Conservation (phyloP, 2,888 invertebrate species). For the Trilocha varians region DNA sequence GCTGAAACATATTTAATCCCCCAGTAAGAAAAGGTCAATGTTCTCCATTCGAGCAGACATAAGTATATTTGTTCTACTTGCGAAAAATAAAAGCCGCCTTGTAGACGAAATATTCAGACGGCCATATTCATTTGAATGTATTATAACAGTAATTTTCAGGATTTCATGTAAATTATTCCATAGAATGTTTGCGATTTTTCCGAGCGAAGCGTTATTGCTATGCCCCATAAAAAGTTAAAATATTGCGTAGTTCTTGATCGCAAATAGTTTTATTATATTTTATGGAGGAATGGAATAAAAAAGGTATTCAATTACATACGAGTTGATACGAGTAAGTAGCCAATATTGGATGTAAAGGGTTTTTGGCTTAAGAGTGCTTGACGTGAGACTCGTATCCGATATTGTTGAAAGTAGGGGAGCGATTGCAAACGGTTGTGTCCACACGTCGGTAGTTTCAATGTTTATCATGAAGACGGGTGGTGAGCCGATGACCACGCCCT, state of each 20-base stretch:
- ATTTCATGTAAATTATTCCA: background rate
- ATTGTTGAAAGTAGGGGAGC: too few species aligned
- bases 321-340: too few species aligned
- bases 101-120: background rate
- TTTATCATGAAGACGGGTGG: slow-evolving; percentile 18
- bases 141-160: background rate
- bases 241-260: too few species aligned
- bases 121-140: background rate
- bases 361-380: too few species aligned
- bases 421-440: slow-evolving; percentile 12
- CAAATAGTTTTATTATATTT: too few species aligned
- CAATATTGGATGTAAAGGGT: background rate
- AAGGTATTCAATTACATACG: too few species aligned
- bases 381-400: too few species aligned
- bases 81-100: background rate
- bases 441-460: slow-evolving; percentile 21
- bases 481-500: slow-evolving; percentile 12
- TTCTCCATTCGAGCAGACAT: background rate
- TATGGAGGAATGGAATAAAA: too few species aligned
- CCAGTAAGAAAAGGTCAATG: slow-evolving; percentile 15
- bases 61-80: background rate
- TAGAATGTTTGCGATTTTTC: background rate
- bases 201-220: too few species aligned
- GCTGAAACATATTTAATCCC: slow-evolving; percentile 20
- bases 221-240: too few species aligned